Evolutionary conservation across 2,113 vertebrate species (phyloP), one percentile per base, ranked within the genome.

Genomic region (Cariama cristata): DNA sequence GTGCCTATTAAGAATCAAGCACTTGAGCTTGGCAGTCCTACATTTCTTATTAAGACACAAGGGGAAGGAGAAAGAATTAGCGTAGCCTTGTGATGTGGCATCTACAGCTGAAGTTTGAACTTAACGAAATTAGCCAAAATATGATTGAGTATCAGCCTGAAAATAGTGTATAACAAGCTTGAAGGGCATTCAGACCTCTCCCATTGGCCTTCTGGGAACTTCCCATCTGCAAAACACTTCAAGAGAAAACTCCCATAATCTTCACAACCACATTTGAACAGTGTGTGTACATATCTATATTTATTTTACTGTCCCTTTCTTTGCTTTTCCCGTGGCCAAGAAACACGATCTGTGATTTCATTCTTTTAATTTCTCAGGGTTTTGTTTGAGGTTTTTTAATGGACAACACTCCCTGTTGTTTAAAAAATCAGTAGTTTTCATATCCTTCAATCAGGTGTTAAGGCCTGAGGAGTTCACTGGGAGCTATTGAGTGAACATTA

Each of bases 71-170:
- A 75, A 80, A 21, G 84, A 90, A 86, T 97, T 95, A 86, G 74
- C 44, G 66, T 45, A 96, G 93, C 81, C 74, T 96, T 97, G 95
- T 97, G 96, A 97, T 97, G 97, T 97, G 97, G 96, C 97, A 96
- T 91, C 74, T 90, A 26, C 84, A 91, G 94, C 87, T 96, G 12
- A 96, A 96, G 87, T 49, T 47, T 91, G 87, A 96, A 90, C 86
- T 93, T 93, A 55, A 94, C 53, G 2, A 90, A 97, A 97, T 97
- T 97, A 97, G 93, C 95, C 95, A 96, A 67, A 94, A 87, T 90
- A 45, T 6, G 1, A 56, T 47, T 91, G 91, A 93, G 63, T 82
- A 87, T 96, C 94, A 71, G 94, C 74, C 97, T 94, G 94, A 91
- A 95, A 96, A 91, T 35, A 90, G 59, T 15, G 68, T 81, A 2